Conservation (phyloP, 2,797 vertebrate genomes). For the Paedocypris micromegethes region DNA sequence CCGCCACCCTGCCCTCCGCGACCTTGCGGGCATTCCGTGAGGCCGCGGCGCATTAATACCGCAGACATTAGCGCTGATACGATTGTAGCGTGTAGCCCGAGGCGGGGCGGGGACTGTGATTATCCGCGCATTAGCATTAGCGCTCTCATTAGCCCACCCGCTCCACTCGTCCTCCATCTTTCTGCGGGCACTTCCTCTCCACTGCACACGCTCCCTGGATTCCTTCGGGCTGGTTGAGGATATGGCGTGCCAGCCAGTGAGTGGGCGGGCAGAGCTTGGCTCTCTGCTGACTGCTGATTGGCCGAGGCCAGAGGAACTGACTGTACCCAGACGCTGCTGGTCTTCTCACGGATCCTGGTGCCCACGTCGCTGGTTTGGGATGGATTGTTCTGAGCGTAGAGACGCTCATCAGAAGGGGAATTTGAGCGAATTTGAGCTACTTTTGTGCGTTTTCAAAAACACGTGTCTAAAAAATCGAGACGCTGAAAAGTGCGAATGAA, state of each 20-base stretch:
- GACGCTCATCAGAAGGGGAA: no score
- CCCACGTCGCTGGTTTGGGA: no score
- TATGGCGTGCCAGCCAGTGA: slow-evolving; percentile 18
- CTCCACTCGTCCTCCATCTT: slow-evolving; percentile 27
- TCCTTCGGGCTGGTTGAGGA: slow-evolving; percentile 52
- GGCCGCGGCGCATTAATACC: slow-evolving; percentile 56
- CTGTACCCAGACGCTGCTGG: no score
- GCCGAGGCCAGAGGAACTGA: no score
- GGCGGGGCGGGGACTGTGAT: slow-evolving; percentile 63
- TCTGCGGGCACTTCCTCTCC: slow-evolving; percentile 36
- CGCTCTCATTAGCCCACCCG: slow-evolving; percentile 63
- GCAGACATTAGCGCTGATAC: slow-evolving; percentile 66
- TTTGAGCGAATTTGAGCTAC: no score
- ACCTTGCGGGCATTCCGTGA: slow-evolving; percentile 54
- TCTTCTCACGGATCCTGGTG: no score
- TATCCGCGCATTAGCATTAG: slow-evolving; percentile 67
- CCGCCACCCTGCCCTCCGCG: slow-evolving; percentile 47
- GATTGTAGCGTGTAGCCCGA: slow-evolving; percentile 62
- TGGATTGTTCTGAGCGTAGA: no score
- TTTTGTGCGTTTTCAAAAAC: no score
- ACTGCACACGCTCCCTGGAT: slow-evolving; percentile 23
- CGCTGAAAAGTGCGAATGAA: no score
- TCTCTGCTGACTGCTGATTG: no score
- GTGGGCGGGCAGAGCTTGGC: slow-evolving; percentile 14
- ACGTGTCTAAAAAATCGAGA: no score